Percentiles rank a stretch among this genome's conserved stretches.
These are phyloP conservation scores for Sycophila sp. DNA, from an alignment of 1,140 invertebrate species.

Conservation along the genomic window DNA sequence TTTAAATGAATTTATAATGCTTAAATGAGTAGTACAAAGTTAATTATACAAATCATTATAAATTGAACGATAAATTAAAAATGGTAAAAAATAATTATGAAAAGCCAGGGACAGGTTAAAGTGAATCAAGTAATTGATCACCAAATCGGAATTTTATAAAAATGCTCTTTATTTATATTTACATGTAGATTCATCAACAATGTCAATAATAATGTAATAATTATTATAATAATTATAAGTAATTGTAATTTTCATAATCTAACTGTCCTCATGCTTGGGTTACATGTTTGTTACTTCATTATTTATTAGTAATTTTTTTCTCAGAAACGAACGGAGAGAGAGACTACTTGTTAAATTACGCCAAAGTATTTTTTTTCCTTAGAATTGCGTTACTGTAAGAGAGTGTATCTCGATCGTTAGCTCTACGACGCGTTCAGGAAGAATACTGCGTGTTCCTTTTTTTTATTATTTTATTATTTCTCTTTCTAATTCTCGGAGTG, in stretches of 20 bases:
- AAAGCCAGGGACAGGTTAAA: neutral
- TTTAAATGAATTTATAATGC: too few species aligned
- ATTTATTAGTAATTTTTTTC: conserved; percentile 33
- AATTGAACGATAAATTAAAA: too few species aligned
- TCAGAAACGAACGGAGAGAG: conserved; percentile 21
- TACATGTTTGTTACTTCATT: conserved; percentile 31
- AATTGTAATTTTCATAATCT: conserved; percentile 37
- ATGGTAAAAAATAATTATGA: too few species aligned
- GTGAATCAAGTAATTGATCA: conserved; percentile 1
- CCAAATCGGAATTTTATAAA: conserved; percentile 48
- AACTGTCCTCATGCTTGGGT: conserved; percentile 50
- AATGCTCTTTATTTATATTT: conserved; percentile 60
- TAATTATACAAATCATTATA: too few species aligned
- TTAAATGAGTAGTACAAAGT: too few species aligned
- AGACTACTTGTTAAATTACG: conserved; percentile 23
- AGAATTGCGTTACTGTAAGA: conserved; percentile 11
- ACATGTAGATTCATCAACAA: conserved; percentile 60
- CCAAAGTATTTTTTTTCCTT: conserved; percentile 3
- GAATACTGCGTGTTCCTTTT: neutral
- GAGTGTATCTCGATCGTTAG: conserved; percentile 13
- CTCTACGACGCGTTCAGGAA: conserved; percentile 1
- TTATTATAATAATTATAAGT: conserved; percentile 44
- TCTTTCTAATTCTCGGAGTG: neutral
- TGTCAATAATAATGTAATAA: conserved; percentile 54
- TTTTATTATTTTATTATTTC: neutral